Evolutionary conservation across 2,797 vertebrate genomes (phyloP).

Genomic region (Neosalanx taihuensis): DNA sequence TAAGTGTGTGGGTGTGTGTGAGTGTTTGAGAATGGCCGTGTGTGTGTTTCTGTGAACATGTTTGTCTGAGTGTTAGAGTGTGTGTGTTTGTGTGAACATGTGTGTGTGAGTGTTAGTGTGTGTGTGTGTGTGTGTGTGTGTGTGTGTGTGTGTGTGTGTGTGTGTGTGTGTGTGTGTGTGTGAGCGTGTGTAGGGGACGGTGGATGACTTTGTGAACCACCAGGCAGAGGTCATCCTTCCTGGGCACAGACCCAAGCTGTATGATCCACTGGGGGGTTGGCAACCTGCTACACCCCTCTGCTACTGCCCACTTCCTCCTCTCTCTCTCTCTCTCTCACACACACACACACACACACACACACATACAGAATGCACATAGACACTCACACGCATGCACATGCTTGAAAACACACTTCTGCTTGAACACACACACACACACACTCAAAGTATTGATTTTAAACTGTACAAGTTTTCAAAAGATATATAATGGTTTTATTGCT

Average conservation of each 20-base stretch:
- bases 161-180: neutral
- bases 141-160: neutral
- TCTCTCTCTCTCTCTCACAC: conserved; percentile 22
- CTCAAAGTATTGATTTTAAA: conserved; percentile 52
- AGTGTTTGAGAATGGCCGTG: neutral
- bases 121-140: neutral
- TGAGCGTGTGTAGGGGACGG: conserved; percentile 39
- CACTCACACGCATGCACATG: neutral
- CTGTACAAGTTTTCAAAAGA: conserved; percentile 39
- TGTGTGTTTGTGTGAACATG: too few species aligned
- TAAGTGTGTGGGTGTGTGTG: neutral
- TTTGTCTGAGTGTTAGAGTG: too few species aligned
- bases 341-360: conserved; percentile 3
- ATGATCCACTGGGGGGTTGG: conserved; percentile 62
- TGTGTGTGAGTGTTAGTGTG: too few species aligned
- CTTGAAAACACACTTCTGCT: neutral
- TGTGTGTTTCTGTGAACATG: neutral
- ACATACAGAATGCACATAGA: neutral
- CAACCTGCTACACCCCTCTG: conserved; percentile 52
- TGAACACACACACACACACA: conserved; percentile 11
- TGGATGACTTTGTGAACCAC: conserved; percentile 69
- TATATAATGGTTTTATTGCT: conserved; percentile 38
- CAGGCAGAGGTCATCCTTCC: conserved; percentile 69
- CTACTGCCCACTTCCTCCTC: conserved; percentile 33
- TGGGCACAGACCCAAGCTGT: conserved; percentile 61